Base-by-base conservation (phyloP, 1,140 invertebrate genomes). In the Diachasmimorpha longicaudata region DNA sequence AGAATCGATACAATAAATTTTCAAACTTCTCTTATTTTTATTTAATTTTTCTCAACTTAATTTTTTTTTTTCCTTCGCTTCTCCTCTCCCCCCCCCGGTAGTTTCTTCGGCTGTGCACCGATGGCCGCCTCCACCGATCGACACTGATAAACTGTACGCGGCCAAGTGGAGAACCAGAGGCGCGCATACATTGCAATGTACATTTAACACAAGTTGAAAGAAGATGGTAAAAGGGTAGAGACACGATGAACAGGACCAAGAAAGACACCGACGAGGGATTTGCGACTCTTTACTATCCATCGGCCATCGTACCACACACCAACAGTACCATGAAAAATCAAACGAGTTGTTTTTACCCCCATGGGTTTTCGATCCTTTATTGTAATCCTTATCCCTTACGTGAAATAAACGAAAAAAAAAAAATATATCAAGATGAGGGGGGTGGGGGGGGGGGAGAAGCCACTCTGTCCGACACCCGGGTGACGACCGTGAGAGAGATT, bases 111-210 rank as follows among this genome's bases (percentile, higher is more conserved):
- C 48, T 25, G 63, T 55, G 31, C 63, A 39, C 52, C 66, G 46
- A 52, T 19, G 69, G 55, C 67, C 67, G 77, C 75, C 78, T 74
- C 76, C 77, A 72, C 78, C 82, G 82, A 87, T 84, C 83, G 85
- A 86, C 85, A 87, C 85, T 86, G 85, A 85, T 86, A 84, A 76
- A 79, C 71, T 48, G 77, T 66, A 70, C 58, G 67, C 75, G 66
- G 63, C 21, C 70, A 63, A 55, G n/a, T 44, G 37, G 16, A 48
- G 37, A 46, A 44, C 21, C 19, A 44, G 36, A 68, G 36, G 36
- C 36, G 25, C 66, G n/a, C 25, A 68, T 19, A 68, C 9, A 39
- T 25, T 5, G 10, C 19, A 31, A 2, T 66, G 63, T 31, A 8
- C 4, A 31, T 36, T 66, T 66, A 31, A 13, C 13, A 10, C 39